Percentiles rank a stretch among this genome's conserved stretches.
These are phyloP conservation scores for Telmatherina bonti DNA, from an alignment of 2,797 vertebrate species.

Conservation along the genomic window DNA sequence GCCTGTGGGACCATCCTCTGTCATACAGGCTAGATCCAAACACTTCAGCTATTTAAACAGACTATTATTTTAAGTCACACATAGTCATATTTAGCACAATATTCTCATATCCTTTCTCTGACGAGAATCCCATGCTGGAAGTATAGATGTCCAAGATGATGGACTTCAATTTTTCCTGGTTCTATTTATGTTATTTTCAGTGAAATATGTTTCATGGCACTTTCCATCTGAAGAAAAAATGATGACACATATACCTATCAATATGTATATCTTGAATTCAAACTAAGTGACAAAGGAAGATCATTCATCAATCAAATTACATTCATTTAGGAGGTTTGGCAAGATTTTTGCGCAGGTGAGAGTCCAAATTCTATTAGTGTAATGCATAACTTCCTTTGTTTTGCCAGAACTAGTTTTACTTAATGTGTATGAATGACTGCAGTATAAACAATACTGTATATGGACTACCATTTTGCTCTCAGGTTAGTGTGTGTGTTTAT, in stretches of 20 bases:
- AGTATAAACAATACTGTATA: constrained; percentile 66
- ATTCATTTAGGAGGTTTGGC: constrained; percentile 58
- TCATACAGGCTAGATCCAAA: constrained; percentile 55
- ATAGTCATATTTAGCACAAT: constrained; percentile 45
- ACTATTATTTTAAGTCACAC: constrained; percentile 42
- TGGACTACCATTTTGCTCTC: constrained; percentile 77
- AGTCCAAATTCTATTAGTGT: constrained; percentile 52
- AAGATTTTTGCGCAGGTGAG: constrained; percentile 63
- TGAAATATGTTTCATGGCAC: constrained; percentile 66
- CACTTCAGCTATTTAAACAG: constrained; percentile 61
- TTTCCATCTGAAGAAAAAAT: constrained; percentile 52
- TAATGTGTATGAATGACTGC: constrained; percentile 63
- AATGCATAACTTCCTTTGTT: constrained; percentile 48
- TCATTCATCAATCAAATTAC: constrained; percentile 52
- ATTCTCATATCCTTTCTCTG: constrained; percentile 47
- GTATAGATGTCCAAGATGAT: constrained; percentile 67
- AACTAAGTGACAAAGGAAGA: constrained; percentile 53
- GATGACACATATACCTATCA: constrained; percentile 47
- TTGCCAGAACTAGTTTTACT: constrained; percentile 56
- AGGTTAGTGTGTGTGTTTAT: constrained; percentile 79
- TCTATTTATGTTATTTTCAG: constrained; percentile 70
- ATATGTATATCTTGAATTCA: constrained; percentile 62
- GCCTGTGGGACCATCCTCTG: constrained; percentile 63
- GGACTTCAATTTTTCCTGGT: constrained; percentile 61
- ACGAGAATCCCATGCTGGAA: constrained; percentile 77